Evolutionary conservation across 2,113 vertebrate species (phyloP), one percentile per base, ranked within the genome.

Genomic region (human): DNA sequence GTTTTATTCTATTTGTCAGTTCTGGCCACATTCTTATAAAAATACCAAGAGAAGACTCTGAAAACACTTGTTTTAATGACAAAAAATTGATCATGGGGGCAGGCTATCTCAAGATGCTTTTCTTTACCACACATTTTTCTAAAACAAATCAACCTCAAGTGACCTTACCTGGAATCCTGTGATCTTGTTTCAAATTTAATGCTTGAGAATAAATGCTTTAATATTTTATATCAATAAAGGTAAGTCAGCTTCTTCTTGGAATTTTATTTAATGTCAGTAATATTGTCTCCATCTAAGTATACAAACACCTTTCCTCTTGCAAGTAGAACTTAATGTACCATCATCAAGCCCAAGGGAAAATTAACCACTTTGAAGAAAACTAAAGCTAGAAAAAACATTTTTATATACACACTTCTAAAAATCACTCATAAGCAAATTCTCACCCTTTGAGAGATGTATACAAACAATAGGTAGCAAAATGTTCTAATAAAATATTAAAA

Each of bases 171-270:
- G 27, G 17, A 80, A 85, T 89, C 45, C 14, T 75, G 2, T 52
- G 25, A 87, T 70, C 32, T 6, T 82, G 6, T 89, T 94, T 94
- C 88, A 89, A 95, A 48, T 93, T 89, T 82, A 92, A 90, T 84
- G 22, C 43, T 90, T 91, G 61, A 95, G 95, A 96, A 83, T 88
- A 89, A 95, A 59, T 12, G 2, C 8, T 89, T 96, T 94, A 93
- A 88, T 95, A 96, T 90, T 97, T 95, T 81, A 94, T 89, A 50
- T 25, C 32, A 89, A 76, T 75, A 94, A 90, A 94, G 79, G 40
- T 95, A 85, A 2, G 52, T 66, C 64, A 59, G 18, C 3, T 94
- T 1, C 38, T 80, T 81, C 68, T 89, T 94, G 59, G 95, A 90
- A 38, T 86, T 89, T 38, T 79, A 75, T 94, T 83, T 90, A 61